Conservation (phyloP, 1,140 invertebrate genomes). For the Macrotrachela quadricornifera region DNA sequence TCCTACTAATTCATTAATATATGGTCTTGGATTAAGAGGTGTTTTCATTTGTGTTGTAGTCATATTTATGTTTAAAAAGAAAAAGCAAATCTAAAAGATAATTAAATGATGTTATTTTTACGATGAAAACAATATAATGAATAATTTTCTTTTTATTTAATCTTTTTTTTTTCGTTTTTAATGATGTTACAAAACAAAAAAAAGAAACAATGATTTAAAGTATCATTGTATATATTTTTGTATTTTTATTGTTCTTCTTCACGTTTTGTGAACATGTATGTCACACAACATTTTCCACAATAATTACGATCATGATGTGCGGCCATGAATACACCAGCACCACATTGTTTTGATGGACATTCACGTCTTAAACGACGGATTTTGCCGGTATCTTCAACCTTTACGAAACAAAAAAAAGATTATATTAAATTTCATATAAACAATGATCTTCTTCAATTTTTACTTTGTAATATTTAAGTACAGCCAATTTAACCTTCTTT, state of each 20-base stretch:
- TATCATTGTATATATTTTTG: too few species aligned
- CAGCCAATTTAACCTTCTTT: conserved; percentile 98
- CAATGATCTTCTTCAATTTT: background rate
- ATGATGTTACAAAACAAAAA: too few species aligned
- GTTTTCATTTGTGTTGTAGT: too few species aligned
- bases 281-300: conserved; percentile 91
- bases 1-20: conserved; percentile 84
- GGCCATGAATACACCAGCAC: conserved; percentile 97
- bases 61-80: too few species aligned
- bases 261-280: conserved; percentile 64
- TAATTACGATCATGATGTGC: conserved; percentile 95
- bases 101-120: too few species aligned
- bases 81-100: too few species aligned
- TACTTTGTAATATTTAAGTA: conserved; percentile 96
- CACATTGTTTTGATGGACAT: conserved; percentile 82
- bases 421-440: conserved; percentile 7
- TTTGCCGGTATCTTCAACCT: conserved; percentile 88
- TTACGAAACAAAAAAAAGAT: conserved; percentile 22
- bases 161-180: too few species aligned
- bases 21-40: conserved; percentile 96
- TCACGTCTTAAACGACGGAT: conserved; percentile 81
- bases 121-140: too few species aligned
- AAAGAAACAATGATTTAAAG: too few species aligned
- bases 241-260: background rate
- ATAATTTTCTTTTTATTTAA: too few species aligned